Conservation (phyloP, 2,113 vertebrate species). For the Rhea americana region DNA sequence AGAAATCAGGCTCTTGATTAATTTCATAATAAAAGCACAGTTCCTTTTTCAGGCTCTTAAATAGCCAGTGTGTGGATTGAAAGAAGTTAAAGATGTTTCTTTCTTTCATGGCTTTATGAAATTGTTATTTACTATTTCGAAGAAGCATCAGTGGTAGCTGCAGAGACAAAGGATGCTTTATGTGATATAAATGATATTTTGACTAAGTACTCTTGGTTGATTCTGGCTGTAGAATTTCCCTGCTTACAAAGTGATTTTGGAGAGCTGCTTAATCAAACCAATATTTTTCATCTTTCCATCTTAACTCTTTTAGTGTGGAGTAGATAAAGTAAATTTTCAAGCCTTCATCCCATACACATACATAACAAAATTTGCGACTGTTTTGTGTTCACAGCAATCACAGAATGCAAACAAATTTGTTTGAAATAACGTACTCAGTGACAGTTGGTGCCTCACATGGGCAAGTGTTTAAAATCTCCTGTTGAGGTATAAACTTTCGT, state of each 20-base stretch:
- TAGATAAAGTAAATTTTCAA: constrained; percentile 19
- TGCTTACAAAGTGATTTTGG: constrained; percentile 60
- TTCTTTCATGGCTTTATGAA: constrained; percentile 46
- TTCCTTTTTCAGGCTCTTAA: constrained; percentile 40
- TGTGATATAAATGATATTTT: constrained; percentile 54
- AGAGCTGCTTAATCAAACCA: constrained; percentile 60
- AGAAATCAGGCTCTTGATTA: constrained; percentile 17
- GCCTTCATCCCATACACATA: not conserved
- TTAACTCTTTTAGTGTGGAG: not conserved
- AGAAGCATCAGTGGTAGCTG: constrained; percentile 29
- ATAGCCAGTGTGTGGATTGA: constrained; percentile 27
- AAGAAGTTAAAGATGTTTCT: constrained; percentile 54
- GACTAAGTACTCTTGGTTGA: constrained; percentile 55
- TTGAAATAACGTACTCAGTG: not conserved
- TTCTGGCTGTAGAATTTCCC: constrained; percentile 51
- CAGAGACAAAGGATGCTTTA: constrained; percentile 56
- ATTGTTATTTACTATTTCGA: constrained; percentile 58
- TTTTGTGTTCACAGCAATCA: not conserved
- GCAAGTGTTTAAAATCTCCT: not conserved
- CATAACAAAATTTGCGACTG: not conserved
- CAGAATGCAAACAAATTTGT: not conserved
- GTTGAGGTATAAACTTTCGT: not conserved
- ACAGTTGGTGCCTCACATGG: not conserved
- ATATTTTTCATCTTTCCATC: constrained; percentile 47
- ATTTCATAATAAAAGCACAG: constrained; percentile 27